These are phyloP conservation scores for Siniperca undulata DNA, from an alignment of 2,797 vertebrate species.

Conservation along the genomic window DNA sequence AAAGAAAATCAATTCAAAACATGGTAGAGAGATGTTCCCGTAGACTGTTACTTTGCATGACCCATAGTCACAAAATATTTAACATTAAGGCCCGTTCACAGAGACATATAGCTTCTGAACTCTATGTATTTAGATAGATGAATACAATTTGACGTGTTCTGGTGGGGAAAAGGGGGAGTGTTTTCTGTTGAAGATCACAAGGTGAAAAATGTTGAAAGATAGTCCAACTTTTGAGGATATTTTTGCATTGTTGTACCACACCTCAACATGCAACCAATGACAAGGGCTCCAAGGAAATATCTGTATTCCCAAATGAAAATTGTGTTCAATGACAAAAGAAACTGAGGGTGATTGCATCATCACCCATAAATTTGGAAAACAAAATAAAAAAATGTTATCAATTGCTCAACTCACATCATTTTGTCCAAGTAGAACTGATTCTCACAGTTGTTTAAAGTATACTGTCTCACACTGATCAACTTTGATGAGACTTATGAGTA, in stretches of 20 bases:
- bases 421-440: neutral
- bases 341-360: neutral
- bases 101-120: neutral
- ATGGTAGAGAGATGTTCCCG: slow-evolving; percentile 8
- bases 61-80: slow-evolving; percentile 41
- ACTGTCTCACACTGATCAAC: neutral
- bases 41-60: slow-evolving; percentile 15
- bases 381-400: neutral
- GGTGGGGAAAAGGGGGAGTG: neutral
- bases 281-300: neutral
- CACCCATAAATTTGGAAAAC: neutral
- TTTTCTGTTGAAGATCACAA: neutral
- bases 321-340: neutral
- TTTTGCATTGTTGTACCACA: neutral
- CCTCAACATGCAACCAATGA: neutral
- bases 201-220: neutral
- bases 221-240: neutral
- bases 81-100: neutral
- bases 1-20: slow-evolving; percentile 35
- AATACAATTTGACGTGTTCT: neutral
- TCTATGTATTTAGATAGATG: neutral
- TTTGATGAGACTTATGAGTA: neutral
- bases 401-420: neutral
- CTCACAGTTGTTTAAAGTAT: neutral
- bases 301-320: neutral